These are phyloP conservation scores for Mimas tiliae DNA, from an alignment of 2,888 invertebrate species.

Conservation along the genomic window DNA sequence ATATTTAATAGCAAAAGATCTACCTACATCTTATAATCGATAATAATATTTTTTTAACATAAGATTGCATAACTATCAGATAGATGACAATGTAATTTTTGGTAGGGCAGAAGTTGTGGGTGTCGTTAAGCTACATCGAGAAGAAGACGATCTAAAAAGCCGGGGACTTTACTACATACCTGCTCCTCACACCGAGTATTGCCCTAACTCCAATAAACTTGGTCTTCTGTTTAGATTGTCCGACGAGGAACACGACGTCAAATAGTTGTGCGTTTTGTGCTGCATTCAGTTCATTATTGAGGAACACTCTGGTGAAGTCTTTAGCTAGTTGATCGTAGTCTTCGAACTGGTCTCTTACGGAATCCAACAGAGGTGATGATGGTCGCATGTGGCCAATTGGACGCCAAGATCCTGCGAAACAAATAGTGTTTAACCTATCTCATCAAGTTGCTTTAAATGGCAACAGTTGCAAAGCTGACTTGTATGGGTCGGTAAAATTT, in stretches of 20 bases:
- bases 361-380: conserved; percentile 95
- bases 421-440: neutral
- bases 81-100: too few relatives aligned
- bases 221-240: conserved; percentile 95
- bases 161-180: conserved; percentile 75
- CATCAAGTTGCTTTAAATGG: too few relatives aligned
- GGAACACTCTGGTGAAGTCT: conserved; percentile 95
- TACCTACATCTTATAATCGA: too few relatives aligned
- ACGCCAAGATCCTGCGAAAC: conserved; percentile 91
- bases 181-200: conserved; percentile 95
- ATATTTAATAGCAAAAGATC: too few relatives aligned
- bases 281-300: conserved; percentile 92
- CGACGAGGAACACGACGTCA: conserved; percentile 95
- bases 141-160: neutral
- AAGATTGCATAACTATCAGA: too few relatives aligned
- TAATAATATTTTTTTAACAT: too few relatives aligned
- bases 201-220: conserved; percentile 96
- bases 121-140: too few relatives aligned
- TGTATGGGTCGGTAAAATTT: too few relatives aligned
- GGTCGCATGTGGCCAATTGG: conserved; percentile 97
- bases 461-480: too few relatives aligned
- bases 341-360: conserved; percentile 96
- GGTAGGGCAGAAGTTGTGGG: too few relatives aligned
- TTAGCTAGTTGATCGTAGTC: conserved; percentile 97
- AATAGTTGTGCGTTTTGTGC: conserved; percentile 92